Base-by-base conservation (phyloP, 2,888 invertebrate genomes). In the Andrena camellia region DNA sequence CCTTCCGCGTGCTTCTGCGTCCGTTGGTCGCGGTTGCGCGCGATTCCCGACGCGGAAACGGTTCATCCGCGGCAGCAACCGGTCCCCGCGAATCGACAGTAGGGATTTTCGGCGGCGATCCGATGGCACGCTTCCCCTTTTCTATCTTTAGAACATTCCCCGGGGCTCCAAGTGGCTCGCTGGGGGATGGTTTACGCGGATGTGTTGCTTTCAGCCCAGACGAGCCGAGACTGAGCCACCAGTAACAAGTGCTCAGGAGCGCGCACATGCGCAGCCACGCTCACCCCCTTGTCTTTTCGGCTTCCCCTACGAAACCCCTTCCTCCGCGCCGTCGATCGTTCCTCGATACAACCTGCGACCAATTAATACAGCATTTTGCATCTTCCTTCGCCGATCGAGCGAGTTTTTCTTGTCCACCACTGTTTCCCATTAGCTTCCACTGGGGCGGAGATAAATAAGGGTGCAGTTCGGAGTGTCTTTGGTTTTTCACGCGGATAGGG, bases 221-320 rank as follows among this genome's bases (percentile, higher is more conserved):
- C 93, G 90, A 93, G 91, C 92, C 92, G 92, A 92, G 91, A 93
- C 93, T 93, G 92, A 91, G 89, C 88, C 90, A 84, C 89, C 91
- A 90, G 89, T 90, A 91, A 92, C 91, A 92, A 92, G 90, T 90
- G 85, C 86, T 89, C 84, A 84, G 77, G 84, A 89, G 86, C 86
- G 79, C 74, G 90, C 91, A 89, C 89, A 83, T 80, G 86, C 88
- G 89, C 90, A 81, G 76, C 82, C 79, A 69, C 85, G 48, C 6
- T 75, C 66, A 57, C 57, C 75, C 79, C 76, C 68, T 74, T 59
- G 33, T 72, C 62, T 72, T 72, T 75, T 70, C 72, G 71, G 50
- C 31, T 60, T 64, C 59, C 62, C 71, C 74, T 62, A 31, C 42
- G 20, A 8, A 31, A 10, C 7, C 13, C 59, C 31, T n/a, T 48